Conservation (phyloP, 2,113 vertebrate genomes). For the Origma solitaria region DNA sequence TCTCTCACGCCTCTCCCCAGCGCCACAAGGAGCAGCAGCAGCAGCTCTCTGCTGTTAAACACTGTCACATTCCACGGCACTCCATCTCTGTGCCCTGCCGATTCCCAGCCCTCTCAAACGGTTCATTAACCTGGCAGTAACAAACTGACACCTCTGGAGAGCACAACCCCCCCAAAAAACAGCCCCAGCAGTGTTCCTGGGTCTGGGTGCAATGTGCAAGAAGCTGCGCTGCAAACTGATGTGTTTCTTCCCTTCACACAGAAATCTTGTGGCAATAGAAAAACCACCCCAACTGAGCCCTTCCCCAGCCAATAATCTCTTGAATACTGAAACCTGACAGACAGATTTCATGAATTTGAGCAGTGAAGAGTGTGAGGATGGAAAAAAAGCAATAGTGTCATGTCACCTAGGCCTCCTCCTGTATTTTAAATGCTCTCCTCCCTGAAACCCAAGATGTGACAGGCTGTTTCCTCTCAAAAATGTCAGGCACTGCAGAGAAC, state of each 20-base stretch:
- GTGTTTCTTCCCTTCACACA: neutral
- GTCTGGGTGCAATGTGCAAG: neutral
- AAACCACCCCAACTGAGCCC: neutral
- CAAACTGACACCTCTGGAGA: slow-evolving; percentile 20
- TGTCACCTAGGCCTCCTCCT: neutral
- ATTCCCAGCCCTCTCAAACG: neutral
- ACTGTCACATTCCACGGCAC: neutral
- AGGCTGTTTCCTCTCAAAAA: slow-evolving; percentile 27
- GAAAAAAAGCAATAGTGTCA: neutral
- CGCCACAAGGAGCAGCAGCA: neutral
- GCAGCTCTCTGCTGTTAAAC: neutral
- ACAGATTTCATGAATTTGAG: neutral
- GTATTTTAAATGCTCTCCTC: slow-evolving; percentile 1
- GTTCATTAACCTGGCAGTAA: slow-evolving; percentile 29
- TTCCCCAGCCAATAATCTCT: neutral
- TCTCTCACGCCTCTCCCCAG: neutral
- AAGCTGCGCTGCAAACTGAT: neutral
- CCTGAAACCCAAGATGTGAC: neutral
- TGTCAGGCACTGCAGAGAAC: neutral
- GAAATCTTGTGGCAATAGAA: neutral
- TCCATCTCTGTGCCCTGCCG: neutral
- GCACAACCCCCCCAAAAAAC: neutral
- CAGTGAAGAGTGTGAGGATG: neutral
- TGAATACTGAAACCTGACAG: neutral
- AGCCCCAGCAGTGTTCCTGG: neutral